Percentiles rank a stretch among this genome's conserved stretches.
Conservation (phyloP, 2,888 invertebrate species). For the Xiphydria camelus region DNA sequence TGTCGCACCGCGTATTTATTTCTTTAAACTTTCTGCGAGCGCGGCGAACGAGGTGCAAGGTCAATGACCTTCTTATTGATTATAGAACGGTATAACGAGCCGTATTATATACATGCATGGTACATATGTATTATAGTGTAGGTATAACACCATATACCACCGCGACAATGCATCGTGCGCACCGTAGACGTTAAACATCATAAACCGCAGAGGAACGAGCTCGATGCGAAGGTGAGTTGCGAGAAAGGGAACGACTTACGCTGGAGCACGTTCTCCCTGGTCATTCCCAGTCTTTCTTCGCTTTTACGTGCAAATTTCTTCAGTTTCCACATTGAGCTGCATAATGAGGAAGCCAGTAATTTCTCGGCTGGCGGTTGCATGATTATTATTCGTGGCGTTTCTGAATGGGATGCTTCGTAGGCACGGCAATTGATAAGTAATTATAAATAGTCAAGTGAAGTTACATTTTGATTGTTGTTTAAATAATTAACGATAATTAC, state of each 20-base stretch:
- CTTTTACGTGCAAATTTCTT: background rate
- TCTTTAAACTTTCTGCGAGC: no score
- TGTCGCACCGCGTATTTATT: no score
- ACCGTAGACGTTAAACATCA: background rate
- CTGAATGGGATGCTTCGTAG: no score
- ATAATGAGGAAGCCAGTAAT: no score
- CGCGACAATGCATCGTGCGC: background rate
- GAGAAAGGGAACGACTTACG: background rate
- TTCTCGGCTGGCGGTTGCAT: no score
- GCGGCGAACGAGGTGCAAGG: background rate
- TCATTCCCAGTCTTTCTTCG: background rate
- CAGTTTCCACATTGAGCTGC: background rate
- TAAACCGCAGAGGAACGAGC: background rate
- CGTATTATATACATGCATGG: conserved; percentile 1
- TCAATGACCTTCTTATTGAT: conserved; percentile 20
- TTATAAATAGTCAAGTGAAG: no score
- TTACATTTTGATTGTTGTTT: no score
- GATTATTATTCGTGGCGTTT: no score
- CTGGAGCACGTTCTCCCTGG: background rate
- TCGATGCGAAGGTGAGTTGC: background rate
- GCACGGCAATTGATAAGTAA: no score
- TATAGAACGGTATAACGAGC: conserved; percentile 9
- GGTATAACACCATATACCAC: no score
- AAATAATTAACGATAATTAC: no score
- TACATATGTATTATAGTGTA: background rate